These are phyloP conservation scores for Upupa epops DNA, from an alignment of 2,113 vertebrate genomes.

Conservation along the genomic window DNA sequence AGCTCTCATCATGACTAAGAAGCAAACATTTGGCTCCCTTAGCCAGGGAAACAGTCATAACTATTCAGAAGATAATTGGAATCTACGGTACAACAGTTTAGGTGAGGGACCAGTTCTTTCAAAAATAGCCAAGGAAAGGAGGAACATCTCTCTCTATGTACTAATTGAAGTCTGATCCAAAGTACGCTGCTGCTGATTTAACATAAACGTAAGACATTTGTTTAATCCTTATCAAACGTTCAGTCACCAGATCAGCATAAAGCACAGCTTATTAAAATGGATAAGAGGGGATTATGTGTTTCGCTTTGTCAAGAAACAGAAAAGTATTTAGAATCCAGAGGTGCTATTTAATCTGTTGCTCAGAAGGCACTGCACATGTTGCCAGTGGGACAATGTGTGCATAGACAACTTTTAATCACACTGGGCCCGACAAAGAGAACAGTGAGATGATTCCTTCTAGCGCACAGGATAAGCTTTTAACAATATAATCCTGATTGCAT, in stretches of 20 bases:
- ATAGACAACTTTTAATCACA: constrained; percentile 48
- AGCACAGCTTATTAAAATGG: constrained; percentile 61
- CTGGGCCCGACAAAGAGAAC: constrained; percentile 8
- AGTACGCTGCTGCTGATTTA: constrained; percentile 30
- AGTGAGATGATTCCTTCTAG: constrained; percentile 11
- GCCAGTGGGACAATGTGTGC: not conserved
- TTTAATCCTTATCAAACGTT: constrained; percentile 70
- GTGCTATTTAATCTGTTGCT: constrained; percentile 65
- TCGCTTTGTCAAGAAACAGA: constrained; percentile 23
- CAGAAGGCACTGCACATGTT: not conserved
- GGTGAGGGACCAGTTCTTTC: not conserved
- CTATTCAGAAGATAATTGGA: not conserved
- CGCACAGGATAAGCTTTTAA: not conserved
- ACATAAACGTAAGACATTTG: constrained; percentile 53
- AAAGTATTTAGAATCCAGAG: constrained; percentile 46
- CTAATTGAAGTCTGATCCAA: constrained; percentile 33
- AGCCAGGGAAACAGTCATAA: not conserved
- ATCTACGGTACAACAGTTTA: not conserved
- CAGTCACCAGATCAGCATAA: constrained; percentile 54
- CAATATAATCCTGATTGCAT: constrained; percentile 36
- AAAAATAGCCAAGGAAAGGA: not conserved
- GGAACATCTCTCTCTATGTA: not conserved
- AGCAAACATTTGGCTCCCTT: not conserved
- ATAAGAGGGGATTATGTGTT: constrained; percentile 54
- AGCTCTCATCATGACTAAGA: not conserved